These are phyloP conservation scores for Tetraodon nigroviridis DNA, from an alignment of 2,113 vertebrate genomes.

Conservation along the genomic window DNA sequence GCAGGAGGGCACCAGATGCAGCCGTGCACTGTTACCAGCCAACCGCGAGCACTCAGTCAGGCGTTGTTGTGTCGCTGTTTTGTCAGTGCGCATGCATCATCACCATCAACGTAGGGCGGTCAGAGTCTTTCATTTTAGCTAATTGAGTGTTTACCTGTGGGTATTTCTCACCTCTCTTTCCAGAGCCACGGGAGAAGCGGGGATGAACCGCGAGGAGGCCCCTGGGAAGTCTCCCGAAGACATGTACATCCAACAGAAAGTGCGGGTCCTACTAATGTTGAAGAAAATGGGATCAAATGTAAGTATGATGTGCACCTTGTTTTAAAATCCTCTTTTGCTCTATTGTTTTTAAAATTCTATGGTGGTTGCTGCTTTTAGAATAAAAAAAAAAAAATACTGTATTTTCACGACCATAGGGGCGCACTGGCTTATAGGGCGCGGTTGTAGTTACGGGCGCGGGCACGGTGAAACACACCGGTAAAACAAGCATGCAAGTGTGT, in stretches of 20 bases:
- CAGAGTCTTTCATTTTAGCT: not conserved
- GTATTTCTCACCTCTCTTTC: conserved; percentile 26
- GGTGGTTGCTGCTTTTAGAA: too few relatives aligned
- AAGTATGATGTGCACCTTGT: conserved; percentile 58
- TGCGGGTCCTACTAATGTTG: conserved; percentile 97
- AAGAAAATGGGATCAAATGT: conserved; percentile 99
- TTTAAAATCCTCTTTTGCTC: too few relatives aligned
- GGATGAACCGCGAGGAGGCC: conserved; percentile 98
- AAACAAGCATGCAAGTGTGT: too few relatives aligned
- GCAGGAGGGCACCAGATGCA: conserved; percentile 47
- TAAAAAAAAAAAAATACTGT: too few relatives aligned
- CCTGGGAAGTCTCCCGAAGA: conserved; percentile 98
- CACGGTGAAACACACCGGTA: too few relatives aligned
- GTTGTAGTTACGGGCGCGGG: too few relatives aligned
- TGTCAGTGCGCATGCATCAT: not conserved
- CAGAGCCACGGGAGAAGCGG: conserved; percentile 85
- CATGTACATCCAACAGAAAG: conserved; percentile 99
- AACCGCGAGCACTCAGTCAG: conserved; percentile 14
- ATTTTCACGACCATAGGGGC: too few relatives aligned
- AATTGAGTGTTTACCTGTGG: conserved; percentile 2
- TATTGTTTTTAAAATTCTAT: too few relatives aligned
- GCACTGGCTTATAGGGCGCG: too few relatives aligned
- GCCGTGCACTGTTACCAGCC: conserved; percentile 62
- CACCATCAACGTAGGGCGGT: not conserved
- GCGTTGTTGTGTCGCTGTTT: not conserved